Evolutionary conservation across 2,797 vertebrate species (phyloP), one percentile per base, ranked within the genome.

Genomic region (Eulemur mongoz): DNA sequence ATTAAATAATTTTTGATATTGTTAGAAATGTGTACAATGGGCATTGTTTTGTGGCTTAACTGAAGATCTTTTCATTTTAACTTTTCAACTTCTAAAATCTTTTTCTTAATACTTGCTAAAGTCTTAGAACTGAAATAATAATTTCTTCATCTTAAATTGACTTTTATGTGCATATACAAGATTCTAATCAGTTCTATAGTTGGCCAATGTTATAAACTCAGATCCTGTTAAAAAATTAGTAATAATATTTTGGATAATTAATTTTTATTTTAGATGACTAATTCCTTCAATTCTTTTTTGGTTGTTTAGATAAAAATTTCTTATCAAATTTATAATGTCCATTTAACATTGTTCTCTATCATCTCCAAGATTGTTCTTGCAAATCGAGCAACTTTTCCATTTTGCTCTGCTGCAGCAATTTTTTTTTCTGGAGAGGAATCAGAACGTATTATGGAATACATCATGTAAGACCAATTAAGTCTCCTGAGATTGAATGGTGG

Each of bases 121-220:
- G 63, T 91, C 75, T 94, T 13, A 9, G 83, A 65, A 65, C 32
- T 50, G 38, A 72, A 87, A n/a, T 61, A 65, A 81, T 65, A n/a
- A 30, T 89, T 78, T 82, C 14, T 85, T 95, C 4, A 43, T 63
- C n/a, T 96, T 65, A 95, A 94, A 82, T 43, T 80, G 52, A 14
- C 78, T 88, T 83, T 67, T 59, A 17, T 72, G 35, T 45, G 0
- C 81, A 10, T 61, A 14, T 52, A 12, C 6, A 69, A 61, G 30
- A 80, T 79, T 50, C 45, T 15, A 83, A 38, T 35, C 27, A 82
- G 17, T 86, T 85, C 86, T 69, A 69, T 40, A 50, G 25, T 1
- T 65, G 17, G 2, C 3, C 38, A 84, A n/a, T 57, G 4, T 84
- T 57, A 89, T 30, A 78, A 70, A 10, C 35, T 93, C 52, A 89